Percentiles rank a stretch among this genome's conserved stretches.
These are phyloP conservation scores for Acanthopagrus latus DNA, from an alignment of 2,797 vertebrate genomes.

Conservation along the genomic window DNA sequence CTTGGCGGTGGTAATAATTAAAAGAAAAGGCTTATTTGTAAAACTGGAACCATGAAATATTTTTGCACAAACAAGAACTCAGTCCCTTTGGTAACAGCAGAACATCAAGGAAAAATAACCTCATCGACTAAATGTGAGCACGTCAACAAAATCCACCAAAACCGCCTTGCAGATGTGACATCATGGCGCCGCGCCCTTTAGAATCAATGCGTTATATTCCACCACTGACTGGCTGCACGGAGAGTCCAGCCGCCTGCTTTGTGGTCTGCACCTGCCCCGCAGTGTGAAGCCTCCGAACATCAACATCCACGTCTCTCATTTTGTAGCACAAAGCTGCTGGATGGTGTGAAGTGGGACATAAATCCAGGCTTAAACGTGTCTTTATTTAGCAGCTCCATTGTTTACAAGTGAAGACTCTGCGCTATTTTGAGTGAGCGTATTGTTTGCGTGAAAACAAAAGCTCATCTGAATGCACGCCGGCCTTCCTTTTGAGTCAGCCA, in stretches of 20 bases:
- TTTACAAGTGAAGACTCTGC: constrained; percentile 26
- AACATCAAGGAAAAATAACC: no score
- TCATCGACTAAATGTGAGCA: no score
- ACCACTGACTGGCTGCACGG: not conserved
- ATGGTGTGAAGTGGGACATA: constrained; percentile 30
- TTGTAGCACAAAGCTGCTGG: constrained; percentile 19
- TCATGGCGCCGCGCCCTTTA: no score
- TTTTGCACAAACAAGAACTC: no score
- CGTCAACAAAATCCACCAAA: no score
- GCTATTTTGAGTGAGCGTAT: constrained; percentile 50
- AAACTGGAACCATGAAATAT: no score
- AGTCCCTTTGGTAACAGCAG: no score
- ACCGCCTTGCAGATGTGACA: no score
- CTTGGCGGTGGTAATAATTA: no score
- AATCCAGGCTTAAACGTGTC: constrained; percentile 39
- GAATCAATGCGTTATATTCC: no score
- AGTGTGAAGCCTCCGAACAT: constrained; percentile 13
- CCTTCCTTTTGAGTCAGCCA: constrained; percentile 37
- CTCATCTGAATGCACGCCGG: constrained; percentile 39
- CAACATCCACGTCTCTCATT: constrained; percentile 16
- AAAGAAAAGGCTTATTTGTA: no score
- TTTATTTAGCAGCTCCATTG: constrained; percentile 37
- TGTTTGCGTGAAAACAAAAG: constrained; percentile 62
- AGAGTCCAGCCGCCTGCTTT: constrained; percentile 9
- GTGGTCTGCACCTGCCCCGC: constrained; percentile 9